Conservation (phyloP, 2,113 vertebrate genomes). For the Melanocharis versteri region DNA sequence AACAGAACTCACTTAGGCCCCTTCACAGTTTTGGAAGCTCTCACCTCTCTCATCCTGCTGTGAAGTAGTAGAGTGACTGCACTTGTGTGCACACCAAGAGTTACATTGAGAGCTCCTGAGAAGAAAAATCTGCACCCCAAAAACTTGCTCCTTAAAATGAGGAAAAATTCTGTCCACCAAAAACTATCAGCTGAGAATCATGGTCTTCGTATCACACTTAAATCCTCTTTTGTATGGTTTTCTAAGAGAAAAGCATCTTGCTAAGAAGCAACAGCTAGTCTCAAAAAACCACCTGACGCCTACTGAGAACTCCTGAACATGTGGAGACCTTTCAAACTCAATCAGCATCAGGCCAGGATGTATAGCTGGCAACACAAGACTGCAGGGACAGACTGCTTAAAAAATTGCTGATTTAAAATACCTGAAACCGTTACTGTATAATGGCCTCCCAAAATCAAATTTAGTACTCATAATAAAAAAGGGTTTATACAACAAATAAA, state of each 20-base stretch:
- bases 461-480: neutral
- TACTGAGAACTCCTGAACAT: neutral
- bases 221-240: neutral
- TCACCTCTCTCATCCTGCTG: neutral
- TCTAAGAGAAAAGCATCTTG: neutral
- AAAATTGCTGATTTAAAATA: neutral
- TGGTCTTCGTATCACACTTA: neutral
- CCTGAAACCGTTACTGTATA: neutral
- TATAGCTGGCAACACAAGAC: neutral
- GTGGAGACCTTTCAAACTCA: neutral
- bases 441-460: neutral
- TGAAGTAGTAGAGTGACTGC: neutral
- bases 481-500: neutral
- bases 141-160: neutral
- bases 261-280: neutral
- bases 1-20: neutral
- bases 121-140: neutral
- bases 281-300: neutral
- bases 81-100: neutral
- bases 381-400: neutral
- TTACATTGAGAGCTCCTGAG: neutral
- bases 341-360: neutral
- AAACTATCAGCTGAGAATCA: neutral
- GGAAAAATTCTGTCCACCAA: neutral
- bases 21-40: neutral